phyloP scores from a whole-genome alignment of 2,888 invertebrate species.

The Ferrisia virgata region DNA sequence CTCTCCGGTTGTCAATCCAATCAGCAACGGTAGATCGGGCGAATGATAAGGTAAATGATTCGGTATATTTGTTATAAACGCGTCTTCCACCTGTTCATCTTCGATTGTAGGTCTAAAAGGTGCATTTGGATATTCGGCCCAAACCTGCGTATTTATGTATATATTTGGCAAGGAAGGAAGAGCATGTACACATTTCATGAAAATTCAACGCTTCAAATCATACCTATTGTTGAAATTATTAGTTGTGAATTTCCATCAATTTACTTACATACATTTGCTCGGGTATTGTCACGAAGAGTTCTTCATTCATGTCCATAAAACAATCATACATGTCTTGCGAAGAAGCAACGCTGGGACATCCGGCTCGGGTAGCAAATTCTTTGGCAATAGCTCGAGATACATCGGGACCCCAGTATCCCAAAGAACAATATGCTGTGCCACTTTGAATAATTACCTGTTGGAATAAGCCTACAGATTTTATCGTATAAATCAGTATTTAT shows the following conservation, averaged over 20 bases:
- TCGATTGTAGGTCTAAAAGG: constrained; percentile 76
- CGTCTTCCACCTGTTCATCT: constrained; percentile 61
- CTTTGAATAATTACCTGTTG: constrained; percentile 66
- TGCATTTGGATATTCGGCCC: constrained; percentile 76
- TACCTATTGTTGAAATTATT: too few species aligned
- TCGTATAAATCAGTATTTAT: not conserved
- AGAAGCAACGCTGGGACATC: not conserved
- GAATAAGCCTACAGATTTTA: constrained; percentile 54
- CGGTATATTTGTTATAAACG: constrained; percentile 67
- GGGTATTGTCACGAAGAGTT: not conserved
- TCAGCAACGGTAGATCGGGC: constrained; percentile 65
- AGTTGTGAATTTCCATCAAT: not conserved
- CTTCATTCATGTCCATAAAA: not conserved
- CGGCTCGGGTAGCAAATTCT: constrained; percentile 9
- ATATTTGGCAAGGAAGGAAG: not conserved
- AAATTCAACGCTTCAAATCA: not conserved
- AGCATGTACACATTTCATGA: not conserved
- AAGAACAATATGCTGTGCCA: constrained; percentile 65
- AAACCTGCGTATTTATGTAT: constrained; percentile 57
- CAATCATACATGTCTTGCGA: constrained; percentile 30
- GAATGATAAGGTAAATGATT: constrained; percentile 10
- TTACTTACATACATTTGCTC: not conserved
- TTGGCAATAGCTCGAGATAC: not conserved
- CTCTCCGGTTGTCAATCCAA: constrained; percentile 71
- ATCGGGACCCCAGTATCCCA: constrained; percentile 56